A percentile compares a stretch with the other conserved stretches of the same genome.
Conservation (phyloP, 2,113 vertebrate species). For the Pseudorectes ferrugineus region DNA sequence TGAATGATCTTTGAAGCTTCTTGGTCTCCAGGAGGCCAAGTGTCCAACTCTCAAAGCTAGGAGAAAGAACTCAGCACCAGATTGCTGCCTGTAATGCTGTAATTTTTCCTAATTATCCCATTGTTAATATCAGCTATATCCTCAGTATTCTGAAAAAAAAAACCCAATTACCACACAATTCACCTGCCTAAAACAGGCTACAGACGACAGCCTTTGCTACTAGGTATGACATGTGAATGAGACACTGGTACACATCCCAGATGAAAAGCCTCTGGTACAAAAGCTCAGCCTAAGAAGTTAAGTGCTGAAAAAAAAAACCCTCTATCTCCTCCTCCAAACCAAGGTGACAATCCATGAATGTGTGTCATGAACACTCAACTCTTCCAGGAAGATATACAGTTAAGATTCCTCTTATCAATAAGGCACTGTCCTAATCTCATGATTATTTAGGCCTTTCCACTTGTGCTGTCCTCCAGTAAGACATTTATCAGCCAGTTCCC, state of each 20-base stretch:
- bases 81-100: neutral
- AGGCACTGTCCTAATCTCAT: neutral
- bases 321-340: neutral
- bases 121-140: neutral
- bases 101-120: neutral
- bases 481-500: neutral
- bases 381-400: neutral
- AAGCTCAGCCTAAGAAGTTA: neutral
- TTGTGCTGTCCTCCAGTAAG: neutral
- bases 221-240: neutral
- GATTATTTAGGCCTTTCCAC: neutral
- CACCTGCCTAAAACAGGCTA: neutral
- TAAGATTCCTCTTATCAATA: neutral
- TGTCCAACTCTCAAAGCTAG: neutral
- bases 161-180: fast-evolving
- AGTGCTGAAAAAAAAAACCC: neutral
- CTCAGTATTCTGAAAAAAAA: neutral
- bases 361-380: neutral
- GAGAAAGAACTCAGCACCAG: neutral
- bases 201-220: neutral
- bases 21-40: neutral
- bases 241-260: neutral
- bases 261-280: neutral
- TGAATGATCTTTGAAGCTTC: neutral
- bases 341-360: neutral